Percentiles rank a stretch among this genome's conserved stretches.
Conservation (phyloP, 2,113 vertebrate genomes). For the Mionectes macconnelli region DNA sequence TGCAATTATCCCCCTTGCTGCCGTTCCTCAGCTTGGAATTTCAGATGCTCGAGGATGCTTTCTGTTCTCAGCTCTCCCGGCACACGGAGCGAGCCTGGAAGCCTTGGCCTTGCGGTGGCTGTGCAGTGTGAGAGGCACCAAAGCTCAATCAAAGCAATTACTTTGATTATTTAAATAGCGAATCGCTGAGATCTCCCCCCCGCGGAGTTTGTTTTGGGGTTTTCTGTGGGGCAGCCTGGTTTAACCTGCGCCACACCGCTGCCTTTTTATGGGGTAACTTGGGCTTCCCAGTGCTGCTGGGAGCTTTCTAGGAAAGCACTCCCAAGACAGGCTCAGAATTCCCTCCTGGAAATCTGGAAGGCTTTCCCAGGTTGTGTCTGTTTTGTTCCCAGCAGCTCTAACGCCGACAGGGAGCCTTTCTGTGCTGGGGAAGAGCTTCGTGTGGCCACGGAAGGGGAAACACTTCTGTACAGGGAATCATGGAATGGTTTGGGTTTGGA, state of each 20-base stretch:
- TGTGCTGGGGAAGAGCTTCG: accelerated
- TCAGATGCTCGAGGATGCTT: not conserved
- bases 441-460: not conserved
- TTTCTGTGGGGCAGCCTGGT: not conserved
- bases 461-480: not conserved
- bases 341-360: not conserved
- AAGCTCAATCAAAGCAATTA: not conserved
- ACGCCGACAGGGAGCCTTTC: not conserved
- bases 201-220: not conserved
- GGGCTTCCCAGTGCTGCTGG: not conserved
- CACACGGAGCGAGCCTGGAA: not conserved
- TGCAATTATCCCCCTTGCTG: not conserved
- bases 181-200: accelerated
- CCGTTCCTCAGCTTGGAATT: not conserved
- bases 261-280: not conserved
- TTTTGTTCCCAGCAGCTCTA: not conserved
- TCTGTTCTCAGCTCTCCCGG: not conserved
- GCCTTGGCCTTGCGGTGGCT: accelerated
- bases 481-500: not conserved
- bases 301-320: not conserved
- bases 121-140: not conserved
- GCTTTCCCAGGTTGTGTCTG: accelerated
- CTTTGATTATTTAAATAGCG: not conserved
- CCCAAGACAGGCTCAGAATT: not conserved
- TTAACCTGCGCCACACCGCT: not conserved